These are phyloP conservation scores for Zosterops pallidus DNA, from an alignment of 2,113 vertebrate species.

Conservation along the genomic window DNA sequence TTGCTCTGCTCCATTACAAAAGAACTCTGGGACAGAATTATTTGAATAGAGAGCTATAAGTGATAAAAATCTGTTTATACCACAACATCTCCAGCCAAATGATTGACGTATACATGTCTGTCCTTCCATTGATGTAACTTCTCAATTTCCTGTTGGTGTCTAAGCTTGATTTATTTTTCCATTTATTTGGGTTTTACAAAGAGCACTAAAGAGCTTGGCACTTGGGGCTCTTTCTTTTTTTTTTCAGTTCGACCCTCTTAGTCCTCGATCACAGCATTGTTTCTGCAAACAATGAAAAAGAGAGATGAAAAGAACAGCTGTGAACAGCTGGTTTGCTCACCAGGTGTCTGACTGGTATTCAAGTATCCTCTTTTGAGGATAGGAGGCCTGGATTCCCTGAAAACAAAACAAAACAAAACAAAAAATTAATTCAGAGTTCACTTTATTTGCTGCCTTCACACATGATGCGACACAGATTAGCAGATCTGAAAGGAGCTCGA, in stretches of 20 bases:
- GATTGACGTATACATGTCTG: conserved; percentile 65
- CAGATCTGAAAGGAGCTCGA: background rate
- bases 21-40: conserved; percentile 26
- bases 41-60: conserved; percentile 37
- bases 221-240: conserved; percentile 27
- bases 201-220: conserved; percentile 58
- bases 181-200: conserved; percentile 70
- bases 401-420: background rate
- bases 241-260: conserved; percentile 42
- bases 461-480: background rate
- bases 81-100: conserved; percentile 62
- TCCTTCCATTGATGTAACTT: conserved; percentile 66
- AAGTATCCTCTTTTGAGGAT: background rate
- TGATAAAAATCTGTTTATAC: conserved; percentile 68
- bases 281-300: conserved; percentile 67
- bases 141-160: conserved; percentile 72
- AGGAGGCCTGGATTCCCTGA: background rate
- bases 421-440: background rate
- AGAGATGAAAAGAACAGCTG: conserved; percentile 61
- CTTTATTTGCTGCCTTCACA: background rate
- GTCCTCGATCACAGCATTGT: conserved; percentile 63
- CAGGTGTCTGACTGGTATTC: conserved; percentile 30
- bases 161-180: conserved; percentile 70
- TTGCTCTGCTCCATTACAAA: background rate
- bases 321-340: conserved; percentile 38